Conservation (phyloP, 2,888 invertebrate genomes). For the Amiota communis region DNA sequence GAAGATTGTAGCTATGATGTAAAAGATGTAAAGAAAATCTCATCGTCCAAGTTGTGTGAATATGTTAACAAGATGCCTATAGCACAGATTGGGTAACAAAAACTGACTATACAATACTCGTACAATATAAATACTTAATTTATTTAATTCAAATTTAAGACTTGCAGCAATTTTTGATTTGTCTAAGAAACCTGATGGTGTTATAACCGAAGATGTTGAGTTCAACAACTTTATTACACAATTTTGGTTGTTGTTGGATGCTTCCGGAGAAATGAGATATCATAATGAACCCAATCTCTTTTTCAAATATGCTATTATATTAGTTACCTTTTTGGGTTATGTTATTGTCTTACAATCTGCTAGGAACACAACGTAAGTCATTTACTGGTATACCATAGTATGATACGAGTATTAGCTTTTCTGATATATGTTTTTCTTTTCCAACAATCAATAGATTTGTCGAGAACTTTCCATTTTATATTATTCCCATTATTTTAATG, state of each 20-base stretch:
- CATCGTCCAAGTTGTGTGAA: too few species aligned
- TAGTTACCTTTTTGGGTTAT: conserved; percentile 76
- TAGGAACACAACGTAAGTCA: conserved; percentile 72
- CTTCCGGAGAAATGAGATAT: conserved; percentile 80
- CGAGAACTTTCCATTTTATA: background rate
- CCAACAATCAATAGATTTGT: background rate
- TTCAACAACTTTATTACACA: conserved; percentile 70
- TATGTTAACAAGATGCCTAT: conserved; percentile 78
- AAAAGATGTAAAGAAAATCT: too few species aligned
- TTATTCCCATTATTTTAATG: background rate
- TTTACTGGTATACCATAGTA: too few species aligned
- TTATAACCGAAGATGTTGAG: conserved; percentile 61
- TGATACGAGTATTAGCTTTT: too few species aligned
- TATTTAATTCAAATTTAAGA: background rate
- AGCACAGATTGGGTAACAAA: conserved; percentile 79
- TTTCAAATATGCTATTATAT: conserved; percentile 84
- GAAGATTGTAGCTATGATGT: conserved; percentile 73
- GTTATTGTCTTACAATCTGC: conserved; percentile 78
- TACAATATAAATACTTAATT: conserved; percentile 67
- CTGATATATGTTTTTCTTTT: background rate
- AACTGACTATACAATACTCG: background rate
- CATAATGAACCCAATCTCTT: conserved; percentile 84
- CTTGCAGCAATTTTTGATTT: background rate
- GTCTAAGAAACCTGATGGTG: conserved; percentile 41
- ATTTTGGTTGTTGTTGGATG: conserved; percentile 78